Evolutionary conservation across 2,888 invertebrate genomes (phyloP).

Genomic region (Diachrysia chrysitis): DNA sequence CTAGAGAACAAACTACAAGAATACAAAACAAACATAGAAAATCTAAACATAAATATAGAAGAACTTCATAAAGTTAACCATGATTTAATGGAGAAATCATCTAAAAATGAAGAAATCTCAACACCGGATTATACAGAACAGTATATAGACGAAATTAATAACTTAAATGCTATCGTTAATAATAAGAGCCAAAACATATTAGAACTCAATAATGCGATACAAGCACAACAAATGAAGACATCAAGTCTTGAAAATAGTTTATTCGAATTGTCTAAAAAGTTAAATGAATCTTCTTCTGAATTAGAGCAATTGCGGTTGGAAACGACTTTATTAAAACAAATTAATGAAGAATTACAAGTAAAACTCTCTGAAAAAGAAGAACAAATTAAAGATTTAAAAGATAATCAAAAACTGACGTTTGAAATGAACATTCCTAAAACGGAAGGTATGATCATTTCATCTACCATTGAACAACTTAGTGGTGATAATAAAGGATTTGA

Average conservation of each 20-base stretch:
- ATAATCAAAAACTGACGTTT: slow-evolving; percentile 79
- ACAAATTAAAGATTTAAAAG: slow-evolving; percentile 77
- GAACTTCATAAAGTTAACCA: slow-evolving; percentile 78
- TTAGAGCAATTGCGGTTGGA: slow-evolving; percentile 65
- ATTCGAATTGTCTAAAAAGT: slow-evolving; percentile 74
- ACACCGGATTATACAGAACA: slow-evolving; percentile 84
- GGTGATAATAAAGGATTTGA: slow-evolving; percentile 68
- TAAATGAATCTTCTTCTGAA: slow-evolving; percentile 62
- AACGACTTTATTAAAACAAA: slow-evolving; percentile 64
- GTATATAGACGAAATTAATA: slow-evolving; percentile 89
- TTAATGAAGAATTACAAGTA: slow-evolving; percentile 70
- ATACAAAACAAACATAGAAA: slow-evolving; percentile 75
- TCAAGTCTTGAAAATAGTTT: slow-evolving; percentile 73
- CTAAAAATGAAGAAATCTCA: slow-evolving; percentile 57
- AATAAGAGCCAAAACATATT: slow-evolving; percentile 86
- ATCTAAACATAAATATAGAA: slow-evolving; percentile 72
- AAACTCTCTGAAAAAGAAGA: slow-evolving; percentile 74
- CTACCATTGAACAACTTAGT: slow-evolving; percentile 80
- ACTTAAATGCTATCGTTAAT: slow-evolving; percentile 84
- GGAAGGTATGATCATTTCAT: slow-evolving; percentile 86
- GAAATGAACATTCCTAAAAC: slow-evolving; percentile 87
- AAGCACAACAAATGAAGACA: slow-evolving; percentile 67
- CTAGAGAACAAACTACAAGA: slow-evolving; percentile 78
- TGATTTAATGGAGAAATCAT: slow-evolving; percentile 69
- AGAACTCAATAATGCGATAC: slow-evolving; percentile 71